A percentile compares a stretch with the other conserved stretches of the same genome.
Conservation (phyloP, 2,888 invertebrate genomes). For the Parnassius apollo region DNA sequence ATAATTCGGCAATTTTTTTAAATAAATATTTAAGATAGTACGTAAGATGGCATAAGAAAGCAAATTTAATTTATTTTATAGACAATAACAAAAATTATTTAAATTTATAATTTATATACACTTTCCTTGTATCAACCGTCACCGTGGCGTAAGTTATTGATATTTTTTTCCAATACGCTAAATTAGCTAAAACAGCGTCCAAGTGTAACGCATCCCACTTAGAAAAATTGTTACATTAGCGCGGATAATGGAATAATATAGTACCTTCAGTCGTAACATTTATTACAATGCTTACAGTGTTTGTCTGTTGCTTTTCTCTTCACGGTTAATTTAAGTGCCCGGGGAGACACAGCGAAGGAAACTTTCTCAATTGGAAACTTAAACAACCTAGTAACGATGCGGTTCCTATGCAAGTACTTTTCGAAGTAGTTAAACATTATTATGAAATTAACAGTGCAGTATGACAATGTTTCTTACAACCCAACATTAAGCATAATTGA, state of each 20-base stretch:
- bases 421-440: constrained; percentile 1
- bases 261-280: constrained; percentile 26
- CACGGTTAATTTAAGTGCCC: constrained; percentile 50
- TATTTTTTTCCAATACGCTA: no score
- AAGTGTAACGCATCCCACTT: constrained; percentile 11
- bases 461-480: no score
- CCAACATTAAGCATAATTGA: no score
- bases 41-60: no score
- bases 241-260: constrained; percentile 21
- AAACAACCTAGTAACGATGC: constrained; percentile 31
- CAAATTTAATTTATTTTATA: no score
- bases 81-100: no score
- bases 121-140: no score
- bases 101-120: no score
- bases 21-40: no score
- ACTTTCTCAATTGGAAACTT: constrained; percentile 49
- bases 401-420: constrained; percentile 25
- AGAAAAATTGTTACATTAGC: constrained; percentile 7
- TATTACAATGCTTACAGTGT: constrained; percentile 24
- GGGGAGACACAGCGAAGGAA: constrained; percentile 40
- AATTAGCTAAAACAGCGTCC: not conserved
- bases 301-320: constrained; percentile 45
- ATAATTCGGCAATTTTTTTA: no score
- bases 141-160: no score
- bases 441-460: not conserved